These are phyloP conservation scores for Anolis sagrei DNA, from an alignment of 2,113 vertebrate genomes.

Conservation along the genomic window DNA sequence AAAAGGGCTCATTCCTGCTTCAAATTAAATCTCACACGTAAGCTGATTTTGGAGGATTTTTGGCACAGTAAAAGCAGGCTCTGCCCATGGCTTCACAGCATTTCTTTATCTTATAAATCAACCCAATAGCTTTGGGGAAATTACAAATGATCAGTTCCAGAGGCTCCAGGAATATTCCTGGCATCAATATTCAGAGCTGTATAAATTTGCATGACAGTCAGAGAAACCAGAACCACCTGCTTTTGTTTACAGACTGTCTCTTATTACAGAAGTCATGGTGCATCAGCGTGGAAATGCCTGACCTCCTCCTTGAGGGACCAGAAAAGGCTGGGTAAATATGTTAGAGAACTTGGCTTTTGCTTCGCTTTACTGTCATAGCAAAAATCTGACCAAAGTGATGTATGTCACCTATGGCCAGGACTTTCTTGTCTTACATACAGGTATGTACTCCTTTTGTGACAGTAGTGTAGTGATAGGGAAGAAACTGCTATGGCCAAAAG, in stretches of 20 bases:
- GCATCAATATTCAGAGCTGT: neutral
- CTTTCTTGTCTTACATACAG: neutral
- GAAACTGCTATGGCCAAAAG: neutral
- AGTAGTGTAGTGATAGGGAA: neutral
- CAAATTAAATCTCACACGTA: conserved; percentile 14
- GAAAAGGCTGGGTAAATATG: neutral
- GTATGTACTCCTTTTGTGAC: neutral
- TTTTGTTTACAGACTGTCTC: conserved; percentile 1
- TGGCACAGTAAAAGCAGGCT: neutral
- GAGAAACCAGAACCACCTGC: conserved; percentile 28
- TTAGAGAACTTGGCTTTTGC: neutral
- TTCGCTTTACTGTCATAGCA: neutral
- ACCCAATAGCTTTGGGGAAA: neutral
- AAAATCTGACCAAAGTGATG: neutral
- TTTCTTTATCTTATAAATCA: neutral
- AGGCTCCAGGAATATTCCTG: conserved; percentile 3
- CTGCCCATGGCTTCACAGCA: neutral
- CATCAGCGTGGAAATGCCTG: neutral
- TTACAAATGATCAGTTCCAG: conserved; percentile 1
- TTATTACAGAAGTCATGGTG: neutral
- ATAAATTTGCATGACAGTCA: conserved; percentile 17
- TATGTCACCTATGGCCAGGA: neutral
- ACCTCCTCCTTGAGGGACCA: neutral
- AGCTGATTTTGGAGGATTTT: neutral
- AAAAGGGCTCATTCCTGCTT: neutral